These are phyloP conservation scores for Drosophila kepulauana DNA, from an alignment of 1,140 invertebrate genomes.

Conservation along the genomic window DNA sequence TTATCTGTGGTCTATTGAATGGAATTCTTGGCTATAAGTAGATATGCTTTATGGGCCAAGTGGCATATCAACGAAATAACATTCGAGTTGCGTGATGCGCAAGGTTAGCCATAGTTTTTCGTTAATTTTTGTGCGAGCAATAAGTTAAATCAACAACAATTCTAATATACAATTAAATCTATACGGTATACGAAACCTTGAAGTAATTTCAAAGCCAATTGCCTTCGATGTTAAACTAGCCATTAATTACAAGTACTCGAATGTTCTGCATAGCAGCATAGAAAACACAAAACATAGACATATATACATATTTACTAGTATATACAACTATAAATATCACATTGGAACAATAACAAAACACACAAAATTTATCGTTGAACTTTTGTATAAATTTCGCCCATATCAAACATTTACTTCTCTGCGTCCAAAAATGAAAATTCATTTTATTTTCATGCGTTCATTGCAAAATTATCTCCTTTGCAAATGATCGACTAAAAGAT, in stretches of 20 bases:
- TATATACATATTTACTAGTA: not conserved
- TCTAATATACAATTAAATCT: not conserved
- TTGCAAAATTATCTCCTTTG: too few relatives aligned
- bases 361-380: not conserved
- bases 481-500: too few relatives aligned
- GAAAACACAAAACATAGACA: not conserved
- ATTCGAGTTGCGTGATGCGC: constrained; percentile 6
- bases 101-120: constrained; percentile 11
- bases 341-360: constrained; percentile 1
- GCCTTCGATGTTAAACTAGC: not conserved
- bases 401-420: not conserved
- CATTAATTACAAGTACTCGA: constrained; percentile 2
- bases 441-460: not conserved
- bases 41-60: constrained; percentile 34
- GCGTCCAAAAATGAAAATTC: not conserved
- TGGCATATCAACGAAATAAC: constrained; percentile 10
- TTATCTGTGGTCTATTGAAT: constrained; percentile 48
- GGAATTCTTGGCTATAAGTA: constrained; percentile 29
- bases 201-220: constrained; percentile 13
- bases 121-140: not conserved
- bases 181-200: constrained; percentile 23
- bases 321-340: not conserved
- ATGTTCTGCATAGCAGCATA: not conserved
- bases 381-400: not conserved
- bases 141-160: constrained; percentile 6